Evolutionary conservation across 2,888 invertebrate species (phyloP).

Genomic region (Hoplodrina ambigua): DNA sequence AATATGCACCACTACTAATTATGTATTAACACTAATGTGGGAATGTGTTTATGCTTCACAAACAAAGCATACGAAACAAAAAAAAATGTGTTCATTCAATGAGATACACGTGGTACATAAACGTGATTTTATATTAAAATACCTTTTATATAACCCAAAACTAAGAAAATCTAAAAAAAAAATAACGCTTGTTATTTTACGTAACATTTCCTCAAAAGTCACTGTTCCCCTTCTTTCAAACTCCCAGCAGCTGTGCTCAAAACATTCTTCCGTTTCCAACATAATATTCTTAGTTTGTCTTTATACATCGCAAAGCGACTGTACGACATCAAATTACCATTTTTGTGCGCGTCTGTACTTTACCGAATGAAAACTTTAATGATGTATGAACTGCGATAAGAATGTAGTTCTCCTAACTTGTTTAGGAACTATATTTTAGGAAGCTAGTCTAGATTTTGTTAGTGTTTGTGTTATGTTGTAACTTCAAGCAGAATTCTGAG

Average conservation of each 20-base stretch:
- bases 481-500: not conserved
- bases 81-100: too few species aligned
- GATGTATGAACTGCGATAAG: conserved; percentile 74
- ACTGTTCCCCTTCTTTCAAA: conserved; percentile 24
- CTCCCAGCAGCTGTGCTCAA: conserved; percentile 67
- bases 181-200: not conserved
- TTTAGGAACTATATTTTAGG: conserved; percentile 30
- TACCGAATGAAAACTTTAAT: conserved; percentile 73
- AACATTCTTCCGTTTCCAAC: conserved; percentile 66
- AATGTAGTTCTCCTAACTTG: conserved; percentile 27
- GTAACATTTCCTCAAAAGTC: conserved; percentile 18
- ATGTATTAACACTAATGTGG: too few species aligned
- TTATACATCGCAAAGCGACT: conserved; percentile 66
- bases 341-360: conserved; percentile 72
- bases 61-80: too few species aligned
- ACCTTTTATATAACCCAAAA: not conserved
- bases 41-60: too few species aligned
- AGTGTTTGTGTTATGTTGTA: not conserved
- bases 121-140: too few species aligned
- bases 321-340: conserved; percentile 74
- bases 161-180: not conserved
- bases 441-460: conserved; percentile 7
- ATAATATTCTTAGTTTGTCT: conserved; percentile 75
- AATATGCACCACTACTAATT: too few species aligned
- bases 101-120: too few species aligned